phyloP scores from a whole-genome alignment of 64 coral and sea anemone species.

The Stichodactyla mertensii region DNA sequence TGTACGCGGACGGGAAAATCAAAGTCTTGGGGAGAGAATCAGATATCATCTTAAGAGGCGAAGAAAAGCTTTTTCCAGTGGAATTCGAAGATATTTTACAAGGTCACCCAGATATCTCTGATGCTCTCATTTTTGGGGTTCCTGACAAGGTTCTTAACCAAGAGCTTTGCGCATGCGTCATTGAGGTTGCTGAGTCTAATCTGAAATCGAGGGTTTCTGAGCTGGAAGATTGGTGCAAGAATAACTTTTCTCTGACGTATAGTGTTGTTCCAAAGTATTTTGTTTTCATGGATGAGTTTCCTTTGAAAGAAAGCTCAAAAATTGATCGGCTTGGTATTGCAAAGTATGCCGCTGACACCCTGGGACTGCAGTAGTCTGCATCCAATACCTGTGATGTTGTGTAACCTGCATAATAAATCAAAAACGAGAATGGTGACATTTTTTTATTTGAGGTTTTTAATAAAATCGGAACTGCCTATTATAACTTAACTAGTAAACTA shows the following conservation, averaged over 20 bases:
- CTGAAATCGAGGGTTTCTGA: slow-evolving; percentile 12
- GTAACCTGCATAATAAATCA: too few relatives aligned
- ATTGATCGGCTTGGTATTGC: slow-evolving; percentile 8
- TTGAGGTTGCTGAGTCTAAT: slow-evolving; percentile 1
- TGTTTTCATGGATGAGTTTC: slow-evolving; percentile 2
- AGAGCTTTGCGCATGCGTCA: slow-evolving; percentile 29
- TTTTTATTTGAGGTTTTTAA: too few relatives aligned
- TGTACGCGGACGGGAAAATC: background rate
- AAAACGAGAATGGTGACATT: too few relatives aligned
- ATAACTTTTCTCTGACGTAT: background rate
- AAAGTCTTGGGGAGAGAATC: background rate
- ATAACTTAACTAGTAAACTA: too few relatives aligned
- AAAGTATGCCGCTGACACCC: background rate
- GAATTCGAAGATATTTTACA: slow-evolving; percentile 2
- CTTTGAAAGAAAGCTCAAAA: background rate
- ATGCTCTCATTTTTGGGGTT: slow-evolving; percentile 7
- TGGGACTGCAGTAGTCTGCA: background rate
- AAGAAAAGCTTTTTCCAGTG: background rate
- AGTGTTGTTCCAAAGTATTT: background rate
- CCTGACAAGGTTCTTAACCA: background rate
- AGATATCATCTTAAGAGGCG: background rate
- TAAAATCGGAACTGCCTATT: too few relatives aligned
- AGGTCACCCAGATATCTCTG: background rate
- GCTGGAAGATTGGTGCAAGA: background rate
- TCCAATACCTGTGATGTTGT: background rate